These are phyloP conservation scores for Dione vanillae DNA, from an alignment of 2,888 invertebrate species.

Conservation along the genomic window DNA sequence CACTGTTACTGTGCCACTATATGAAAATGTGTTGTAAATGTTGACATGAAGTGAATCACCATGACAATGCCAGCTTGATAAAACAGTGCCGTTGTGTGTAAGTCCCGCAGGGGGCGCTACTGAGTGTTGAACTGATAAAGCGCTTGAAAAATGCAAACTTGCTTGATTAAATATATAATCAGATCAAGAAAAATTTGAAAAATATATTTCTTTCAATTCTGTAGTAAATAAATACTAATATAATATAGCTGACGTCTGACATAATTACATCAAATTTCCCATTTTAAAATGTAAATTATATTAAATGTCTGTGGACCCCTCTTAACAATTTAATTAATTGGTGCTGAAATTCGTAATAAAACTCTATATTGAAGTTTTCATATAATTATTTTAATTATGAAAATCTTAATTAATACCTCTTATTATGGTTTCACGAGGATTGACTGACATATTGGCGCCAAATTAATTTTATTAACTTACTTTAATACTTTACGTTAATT, in stretches of 20 bases:
- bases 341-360: too few species aligned
- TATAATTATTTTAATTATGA: too few species aligned
- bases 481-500: background rate
- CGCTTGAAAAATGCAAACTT: constrained; percentile 22
- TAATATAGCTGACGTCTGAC: background rate
- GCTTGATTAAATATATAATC: background rate
- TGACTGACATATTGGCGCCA: background rate
- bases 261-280: background rate
- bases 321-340: too few species aligned
- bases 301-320: background rate
- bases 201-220: background rate
- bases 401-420: too few species aligned
- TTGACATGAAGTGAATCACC: constrained; percentile 69
- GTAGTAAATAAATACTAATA: background rate
- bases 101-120: constrained; percentile 72
- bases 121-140: constrained; percentile 46
- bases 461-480: background rate
- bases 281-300: background rate
- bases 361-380: too few species aligned
- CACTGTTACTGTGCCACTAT: constrained; percentile 27
- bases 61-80: constrained; percentile 73
- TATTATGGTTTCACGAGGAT: too few species aligned
- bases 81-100: constrained; percentile 61
- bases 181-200: background rate
- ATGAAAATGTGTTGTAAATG: constrained; percentile 45